Percentiles rank a stretch among this genome's conserved stretches.
Evolutionary conservation across 2,888 invertebrate genomes (phyloP).

Genomic region (Hermodice carunculata): DNA sequence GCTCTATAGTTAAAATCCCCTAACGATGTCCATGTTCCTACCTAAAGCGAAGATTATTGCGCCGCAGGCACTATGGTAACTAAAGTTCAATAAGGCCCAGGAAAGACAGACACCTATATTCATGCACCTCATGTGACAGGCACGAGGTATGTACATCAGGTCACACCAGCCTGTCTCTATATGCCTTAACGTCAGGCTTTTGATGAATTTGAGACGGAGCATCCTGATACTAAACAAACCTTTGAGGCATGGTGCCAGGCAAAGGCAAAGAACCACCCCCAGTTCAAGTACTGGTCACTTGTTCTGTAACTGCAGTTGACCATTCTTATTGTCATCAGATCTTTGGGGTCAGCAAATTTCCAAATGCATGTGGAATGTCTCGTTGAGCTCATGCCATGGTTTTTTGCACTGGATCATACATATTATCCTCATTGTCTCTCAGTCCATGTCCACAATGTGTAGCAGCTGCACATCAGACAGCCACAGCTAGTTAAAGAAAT

Average conservation of each 20-base stretch:
- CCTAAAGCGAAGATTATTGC: too few relatives aligned
- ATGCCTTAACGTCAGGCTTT: not conserved
- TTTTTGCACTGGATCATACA: conserved; percentile 13
- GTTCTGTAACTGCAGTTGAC: too few relatives aligned
- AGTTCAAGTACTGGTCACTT: not conserved
- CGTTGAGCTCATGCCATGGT: conserved; percentile 2
- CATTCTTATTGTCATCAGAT: too few relatives aligned
- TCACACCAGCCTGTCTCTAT: too few relatives aligned
- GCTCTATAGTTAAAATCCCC: too few relatives aligned
- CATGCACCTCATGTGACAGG: too few relatives aligned
- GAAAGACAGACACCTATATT: too few relatives aligned
- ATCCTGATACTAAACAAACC: conserved; percentile 4
- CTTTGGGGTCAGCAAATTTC: not conserved
- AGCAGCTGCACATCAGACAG: not conserved
- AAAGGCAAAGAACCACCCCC: conserved; percentile 9
- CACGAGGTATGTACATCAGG: too few relatives aligned
- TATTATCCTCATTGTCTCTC: conserved; percentile 12
- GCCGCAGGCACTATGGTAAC: too few relatives aligned
- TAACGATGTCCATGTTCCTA: conserved; percentile 1
- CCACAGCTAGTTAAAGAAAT: conserved; percentile 18
- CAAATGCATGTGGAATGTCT: not conserved
- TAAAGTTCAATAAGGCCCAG: too few relatives aligned
- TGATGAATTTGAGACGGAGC: conserved; percentile 18
- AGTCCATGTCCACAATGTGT: conserved; percentile 5
- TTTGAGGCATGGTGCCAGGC: conserved; percentile 12